Evolutionary conservation across 2,113 vertebrate species (phyloP).

Genomic region (Taxidea taxus): DNA sequence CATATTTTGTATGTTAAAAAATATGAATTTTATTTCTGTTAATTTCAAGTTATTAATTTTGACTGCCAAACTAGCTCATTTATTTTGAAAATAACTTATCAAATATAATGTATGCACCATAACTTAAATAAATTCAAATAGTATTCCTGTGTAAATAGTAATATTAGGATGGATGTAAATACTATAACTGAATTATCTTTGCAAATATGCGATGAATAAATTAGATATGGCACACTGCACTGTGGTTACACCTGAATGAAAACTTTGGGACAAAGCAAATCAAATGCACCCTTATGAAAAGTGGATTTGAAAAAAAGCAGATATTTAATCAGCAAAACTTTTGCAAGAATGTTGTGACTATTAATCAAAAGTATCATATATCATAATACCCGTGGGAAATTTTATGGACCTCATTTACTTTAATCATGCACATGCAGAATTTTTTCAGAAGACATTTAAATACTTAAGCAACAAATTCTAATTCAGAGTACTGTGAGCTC

Average conservation of each 20-base stretch:
- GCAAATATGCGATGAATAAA: background rate
- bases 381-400: background rate
- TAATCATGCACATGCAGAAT: background rate
- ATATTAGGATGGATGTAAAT: background rate
- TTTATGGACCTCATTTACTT: background rate
- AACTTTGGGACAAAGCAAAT: background rate
- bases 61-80: background rate
- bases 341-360: background rate
- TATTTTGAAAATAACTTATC: slow-evolving; percentile 38
- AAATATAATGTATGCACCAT: background rate
- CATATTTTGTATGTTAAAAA: background rate
- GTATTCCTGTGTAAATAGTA: background rate
- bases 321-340: background rate
- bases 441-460: background rate
- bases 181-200: background rate
- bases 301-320: background rate
- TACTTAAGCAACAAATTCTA: background rate
- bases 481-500: background rate
- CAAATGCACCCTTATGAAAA: background rate
- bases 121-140: slow-evolving; percentile 21
- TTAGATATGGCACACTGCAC: background rate
- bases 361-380: background rate
- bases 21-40: background rate
- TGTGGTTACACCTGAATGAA: background rate
- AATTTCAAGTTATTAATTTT: slow-evolving; percentile 8